Conservation (phyloP, 1,140 invertebrate species). For the Cheumatopsyche charites region DNA sequence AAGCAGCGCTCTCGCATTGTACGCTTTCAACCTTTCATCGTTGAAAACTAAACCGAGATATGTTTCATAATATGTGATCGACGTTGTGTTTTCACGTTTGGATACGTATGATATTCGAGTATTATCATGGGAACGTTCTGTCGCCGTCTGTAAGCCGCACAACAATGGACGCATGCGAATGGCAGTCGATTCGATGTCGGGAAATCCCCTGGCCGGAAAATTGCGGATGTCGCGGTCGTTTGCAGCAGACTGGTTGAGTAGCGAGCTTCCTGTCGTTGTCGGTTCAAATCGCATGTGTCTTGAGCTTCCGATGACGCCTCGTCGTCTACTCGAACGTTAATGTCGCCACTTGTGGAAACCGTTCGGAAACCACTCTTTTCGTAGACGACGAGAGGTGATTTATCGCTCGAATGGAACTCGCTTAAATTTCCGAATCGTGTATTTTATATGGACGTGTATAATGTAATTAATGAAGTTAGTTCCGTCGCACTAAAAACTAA, state of each 20-base stretch:
- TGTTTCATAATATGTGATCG: background rate
- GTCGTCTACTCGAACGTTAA: conserved; percentile 7
- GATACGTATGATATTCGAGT: background rate
- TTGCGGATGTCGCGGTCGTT: conserved; percentile 37
- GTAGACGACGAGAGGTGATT: too few species aligned
- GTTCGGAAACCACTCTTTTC: too few species aligned
- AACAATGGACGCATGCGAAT: conserved; percentile 5
- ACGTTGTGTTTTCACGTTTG: background rate
- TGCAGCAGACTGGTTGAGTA: conserved; percentile 25
- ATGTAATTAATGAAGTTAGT: background rate
- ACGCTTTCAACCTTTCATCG: too few species aligned
- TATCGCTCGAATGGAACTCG: background rate
- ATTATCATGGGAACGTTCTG: too few species aligned
- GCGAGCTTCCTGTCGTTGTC: conserved; percentile 32
- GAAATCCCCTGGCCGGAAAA: conserved; percentile 34
- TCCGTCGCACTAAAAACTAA: background rate
- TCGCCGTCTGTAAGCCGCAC: too few species aligned
- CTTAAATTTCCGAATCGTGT: background rate
- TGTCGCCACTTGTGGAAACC: background rate
- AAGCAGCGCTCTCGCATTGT: too few species aligned
- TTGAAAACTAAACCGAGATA: too few species aligned
- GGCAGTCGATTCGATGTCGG: conserved; percentile 22
- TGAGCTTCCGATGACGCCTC: conserved; percentile 26
- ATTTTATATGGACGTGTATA: background rate
- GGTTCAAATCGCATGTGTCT: conserved; percentile 29